Conservation (phyloP, 2,797 vertebrate species). For the Champsocephalus esox region DNA sequence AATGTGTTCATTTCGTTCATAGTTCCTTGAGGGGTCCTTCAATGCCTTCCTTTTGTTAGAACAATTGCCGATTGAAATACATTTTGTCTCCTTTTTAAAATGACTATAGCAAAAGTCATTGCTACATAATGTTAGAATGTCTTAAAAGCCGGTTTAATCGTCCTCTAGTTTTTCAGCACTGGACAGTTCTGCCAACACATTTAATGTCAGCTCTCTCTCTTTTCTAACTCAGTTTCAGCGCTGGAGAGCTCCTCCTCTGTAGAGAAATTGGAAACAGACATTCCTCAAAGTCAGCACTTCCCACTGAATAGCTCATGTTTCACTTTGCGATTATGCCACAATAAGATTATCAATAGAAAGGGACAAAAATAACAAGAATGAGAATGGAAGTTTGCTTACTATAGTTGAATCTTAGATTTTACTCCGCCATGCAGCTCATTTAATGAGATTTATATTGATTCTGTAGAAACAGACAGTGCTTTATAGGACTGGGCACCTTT, state of each 20-base stretch:
- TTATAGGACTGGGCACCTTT: background rate
- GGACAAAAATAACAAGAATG: background rate
- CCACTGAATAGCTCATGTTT: conserved; percentile 39
- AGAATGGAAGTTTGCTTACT: conserved; percentile 5
- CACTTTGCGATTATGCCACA: conserved; percentile 31
- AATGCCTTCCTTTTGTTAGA: conserved; percentile 10
- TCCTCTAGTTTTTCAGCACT: background rate
- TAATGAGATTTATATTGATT: conserved; percentile 11
- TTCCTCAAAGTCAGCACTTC: conserved; percentile 52
- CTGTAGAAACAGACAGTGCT: background rate
- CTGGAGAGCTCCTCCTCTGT: conserved; percentile 32
- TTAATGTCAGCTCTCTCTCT: conserved; percentile 54
- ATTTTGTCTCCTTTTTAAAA: conserved; percentile 13
- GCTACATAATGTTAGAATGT: background rate
- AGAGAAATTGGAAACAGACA: conserved; percentile 26
- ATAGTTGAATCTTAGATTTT: conserved; percentile 12
- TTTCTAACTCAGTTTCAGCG: conserved; percentile 49
- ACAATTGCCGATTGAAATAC: background rate
- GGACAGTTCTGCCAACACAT: conserved; percentile 40
- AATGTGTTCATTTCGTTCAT: conserved; percentile 23
- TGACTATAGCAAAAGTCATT: no score
- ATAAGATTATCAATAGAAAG: conserved; percentile 31
- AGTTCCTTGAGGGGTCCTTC: conserved; percentile 8
- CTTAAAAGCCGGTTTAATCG: conserved; percentile 19
- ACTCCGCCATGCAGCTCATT: background rate